phyloP scores from a whole-genome alignment of 2,888 invertebrate genomes.

The Silvanus unidentatus region DNA sequence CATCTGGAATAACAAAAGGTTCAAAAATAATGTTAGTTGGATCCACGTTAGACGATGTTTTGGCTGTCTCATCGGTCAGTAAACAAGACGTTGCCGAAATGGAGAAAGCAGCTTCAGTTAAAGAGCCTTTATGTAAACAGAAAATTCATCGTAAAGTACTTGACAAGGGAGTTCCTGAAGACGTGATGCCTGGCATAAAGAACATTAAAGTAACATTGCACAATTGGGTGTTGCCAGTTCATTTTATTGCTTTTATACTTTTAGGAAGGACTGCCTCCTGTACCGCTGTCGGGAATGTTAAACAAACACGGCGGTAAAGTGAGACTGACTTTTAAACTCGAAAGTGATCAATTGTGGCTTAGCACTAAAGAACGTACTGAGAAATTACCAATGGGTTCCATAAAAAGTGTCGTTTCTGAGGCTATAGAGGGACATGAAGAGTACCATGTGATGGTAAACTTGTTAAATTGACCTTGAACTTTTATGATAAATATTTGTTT shows the following conservation, averaged over 20 bases:
- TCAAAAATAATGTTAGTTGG: slow-evolving; percentile 89
- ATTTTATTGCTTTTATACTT: slow-evolving; percentile 20
- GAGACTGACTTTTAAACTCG: slow-evolving; percentile 84
- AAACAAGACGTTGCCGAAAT: slow-evolving; percentile 60
- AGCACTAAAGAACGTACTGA: slow-evolving; percentile 90
- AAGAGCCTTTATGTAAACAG: slow-evolving; percentile 69
- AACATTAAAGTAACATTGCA: slow-evolving; percentile 58
- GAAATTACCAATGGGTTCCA: slow-evolving; percentile 84
- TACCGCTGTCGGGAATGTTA: slow-evolving; percentile 82
- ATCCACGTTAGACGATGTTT: slow-evolving; percentile 79
- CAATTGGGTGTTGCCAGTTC: slow-evolving; percentile 1
- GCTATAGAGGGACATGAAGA: slow-evolving; percentile 84
- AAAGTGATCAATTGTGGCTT: slow-evolving; percentile 84
- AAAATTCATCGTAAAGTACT: slow-evolving; percentile 80
- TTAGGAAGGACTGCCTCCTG: slow-evolving; percentile 73
- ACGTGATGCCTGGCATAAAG: slow-evolving; percentile 81
- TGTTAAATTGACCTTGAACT: too few relatives aligned
- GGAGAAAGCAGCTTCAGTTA: slow-evolving; percentile 57
- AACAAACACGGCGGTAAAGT: slow-evolving; percentile 88
- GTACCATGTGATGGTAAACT: slow-evolving; percentile 84
- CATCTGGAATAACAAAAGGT: slow-evolving; percentile 71
- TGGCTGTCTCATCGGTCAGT: slow-evolving; percentile 72
- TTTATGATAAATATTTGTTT: not conserved
- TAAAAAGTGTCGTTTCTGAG: slow-evolving; percentile 75
- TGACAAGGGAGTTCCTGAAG: slow-evolving; percentile 86